Percentiles rank a stretch among this genome's conserved stretches.
Conservation (phyloP, 2,797 vertebrate genomes). For the Morelia viridis region DNA sequence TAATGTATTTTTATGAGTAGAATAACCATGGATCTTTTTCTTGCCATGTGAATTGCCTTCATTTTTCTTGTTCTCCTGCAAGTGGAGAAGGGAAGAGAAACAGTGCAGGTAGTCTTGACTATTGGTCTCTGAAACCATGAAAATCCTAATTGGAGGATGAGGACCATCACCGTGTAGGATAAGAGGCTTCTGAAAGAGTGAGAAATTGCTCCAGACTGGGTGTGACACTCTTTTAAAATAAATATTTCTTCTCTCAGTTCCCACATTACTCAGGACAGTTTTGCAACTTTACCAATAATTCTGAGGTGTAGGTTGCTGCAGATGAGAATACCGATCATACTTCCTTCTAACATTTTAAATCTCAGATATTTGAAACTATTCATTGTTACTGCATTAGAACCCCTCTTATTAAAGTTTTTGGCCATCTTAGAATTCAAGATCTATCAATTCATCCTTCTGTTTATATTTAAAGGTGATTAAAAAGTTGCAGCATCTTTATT, state of each 20-base stretch:
- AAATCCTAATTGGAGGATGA: background rate
- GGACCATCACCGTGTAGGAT: background rate
- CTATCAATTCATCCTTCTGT: background rate
- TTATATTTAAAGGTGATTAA: background rate
- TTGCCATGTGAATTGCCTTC: background rate
- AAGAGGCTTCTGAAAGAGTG: background rate
- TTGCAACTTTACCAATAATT: background rate
- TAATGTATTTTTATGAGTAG: background rate
- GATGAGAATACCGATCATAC: background rate
- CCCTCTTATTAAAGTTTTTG: background rate
- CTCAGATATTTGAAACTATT: background rate
- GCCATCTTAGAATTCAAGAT: background rate
- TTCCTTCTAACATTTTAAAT: background rate
- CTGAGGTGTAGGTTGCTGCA: background rate
- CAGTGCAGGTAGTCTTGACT: background rate
- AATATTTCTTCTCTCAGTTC: background rate
- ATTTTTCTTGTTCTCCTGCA: background rate
- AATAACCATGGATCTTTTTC: too few species aligned
- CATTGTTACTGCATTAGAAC: background rate
- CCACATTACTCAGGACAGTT: background rate
- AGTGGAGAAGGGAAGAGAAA: background rate
- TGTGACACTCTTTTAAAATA: background rate
- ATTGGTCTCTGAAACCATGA: background rate
- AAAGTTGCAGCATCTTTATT: background rate
- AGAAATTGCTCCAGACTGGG: background rate